Percentiles rank a stretch among this genome's conserved stretches.
Evolutionary conservation across 2,113 vertebrate species (phyloP).

Genomic region (Cavia porcellus): DNA sequence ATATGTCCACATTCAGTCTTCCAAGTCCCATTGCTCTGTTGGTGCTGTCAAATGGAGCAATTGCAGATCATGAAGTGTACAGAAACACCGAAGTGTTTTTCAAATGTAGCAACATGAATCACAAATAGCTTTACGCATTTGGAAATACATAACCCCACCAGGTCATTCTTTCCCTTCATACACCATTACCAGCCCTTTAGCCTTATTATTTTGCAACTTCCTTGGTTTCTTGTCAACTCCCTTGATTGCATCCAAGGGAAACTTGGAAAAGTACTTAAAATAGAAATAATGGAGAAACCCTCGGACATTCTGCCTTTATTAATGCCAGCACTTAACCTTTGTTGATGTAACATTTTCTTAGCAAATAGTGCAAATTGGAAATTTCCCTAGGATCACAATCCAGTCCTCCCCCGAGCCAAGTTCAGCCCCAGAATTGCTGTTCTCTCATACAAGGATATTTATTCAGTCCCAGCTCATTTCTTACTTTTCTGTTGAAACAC

Average conservation of each 20-base stretch:
- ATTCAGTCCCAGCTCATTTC: conserved; percentile 79
- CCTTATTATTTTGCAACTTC: conserved; percentile 57
- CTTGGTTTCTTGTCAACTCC: conserved; percentile 70
- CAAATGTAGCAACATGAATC: not conserved
- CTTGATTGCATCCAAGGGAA: conserved; percentile 67
- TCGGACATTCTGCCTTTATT: conserved; percentile 51
- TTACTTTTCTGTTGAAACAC: conserved; percentile 74
- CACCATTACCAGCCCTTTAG: conserved; percentile 38
- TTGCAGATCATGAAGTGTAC: not conserved
- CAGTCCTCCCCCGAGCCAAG: conserved; percentile 70
- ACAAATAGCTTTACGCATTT: conserved; percentile 8
- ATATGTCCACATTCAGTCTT: conserved; percentile 51
- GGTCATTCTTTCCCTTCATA: not conserved
- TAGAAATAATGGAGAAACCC: conserved; percentile 47
- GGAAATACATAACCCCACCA: conserved; percentile 21
- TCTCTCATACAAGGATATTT: conserved; percentile 81
- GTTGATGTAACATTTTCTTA: conserved; percentile 75
- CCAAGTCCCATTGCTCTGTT: conserved; percentile 16
- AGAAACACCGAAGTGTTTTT: not conserved
- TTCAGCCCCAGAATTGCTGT: conserved; percentile 65
- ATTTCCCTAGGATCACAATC: conserved; percentile 74
- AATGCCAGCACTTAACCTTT: conserved; percentile 72
- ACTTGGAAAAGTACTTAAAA: conserved; percentile 70
- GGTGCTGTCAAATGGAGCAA: conserved; percentile 39
- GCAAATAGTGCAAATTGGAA: conserved; percentile 79